These are phyloP conservation scores for Heteromyza rotundicornis DNA, from an alignment of 2,888 invertebrate genomes.

Conservation along the genomic window DNA sequence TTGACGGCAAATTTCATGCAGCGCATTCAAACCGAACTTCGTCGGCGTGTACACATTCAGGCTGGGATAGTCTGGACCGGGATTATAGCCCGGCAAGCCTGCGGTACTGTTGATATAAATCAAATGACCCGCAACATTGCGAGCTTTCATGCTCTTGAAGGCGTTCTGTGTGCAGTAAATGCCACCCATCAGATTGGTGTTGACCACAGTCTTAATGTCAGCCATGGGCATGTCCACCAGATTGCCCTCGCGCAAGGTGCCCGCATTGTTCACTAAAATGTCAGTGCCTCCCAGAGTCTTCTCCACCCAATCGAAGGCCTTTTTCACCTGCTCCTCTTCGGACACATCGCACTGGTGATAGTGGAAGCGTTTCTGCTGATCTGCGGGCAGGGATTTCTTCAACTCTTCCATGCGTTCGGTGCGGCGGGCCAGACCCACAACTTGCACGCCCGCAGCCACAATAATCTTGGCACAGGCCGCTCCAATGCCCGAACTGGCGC, in stretches of 20 bases:
- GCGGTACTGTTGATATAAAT: constrained; percentile 55
- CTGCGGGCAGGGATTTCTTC: constrained; percentile 37
- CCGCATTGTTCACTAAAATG: constrained; percentile 70
- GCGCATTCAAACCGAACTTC: constrained; percentile 57
- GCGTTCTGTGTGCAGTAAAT: constrained; percentile 64
- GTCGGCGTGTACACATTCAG: constrained; percentile 56
- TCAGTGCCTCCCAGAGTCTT: constrained; percentile 65
- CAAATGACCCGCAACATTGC: constrained; percentile 51
- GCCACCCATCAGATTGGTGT: constrained; percentile 64
- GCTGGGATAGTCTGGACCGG: constrained; percentile 40
- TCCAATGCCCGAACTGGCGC: constrained; percentile 71
- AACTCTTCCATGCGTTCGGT: constrained; percentile 45
- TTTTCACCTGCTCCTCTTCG: constrained; percentile 65
- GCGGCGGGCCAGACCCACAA: constrained; percentile 65
- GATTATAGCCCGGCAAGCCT: constrained; percentile 48
- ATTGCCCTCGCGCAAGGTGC: constrained; percentile 54
- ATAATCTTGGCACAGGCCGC: constrained; percentile 63
- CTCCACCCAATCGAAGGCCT: constrained; percentile 65
- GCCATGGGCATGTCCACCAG: constrained; percentile 47
- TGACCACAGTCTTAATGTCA: constrained; percentile 56
- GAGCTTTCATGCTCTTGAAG: constrained; percentile 63
- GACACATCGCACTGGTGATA: constrained; percentile 62
- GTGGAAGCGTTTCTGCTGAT: constrained; percentile 43
- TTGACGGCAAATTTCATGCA: constrained; percentile 55
- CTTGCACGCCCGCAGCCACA: constrained; percentile 65